Percentiles rank a stretch among this genome's conserved stretches.
Evolutionary conservation across 2,888 invertebrate genomes (phyloP).

Genomic region (Camponotus fellah): DNA sequence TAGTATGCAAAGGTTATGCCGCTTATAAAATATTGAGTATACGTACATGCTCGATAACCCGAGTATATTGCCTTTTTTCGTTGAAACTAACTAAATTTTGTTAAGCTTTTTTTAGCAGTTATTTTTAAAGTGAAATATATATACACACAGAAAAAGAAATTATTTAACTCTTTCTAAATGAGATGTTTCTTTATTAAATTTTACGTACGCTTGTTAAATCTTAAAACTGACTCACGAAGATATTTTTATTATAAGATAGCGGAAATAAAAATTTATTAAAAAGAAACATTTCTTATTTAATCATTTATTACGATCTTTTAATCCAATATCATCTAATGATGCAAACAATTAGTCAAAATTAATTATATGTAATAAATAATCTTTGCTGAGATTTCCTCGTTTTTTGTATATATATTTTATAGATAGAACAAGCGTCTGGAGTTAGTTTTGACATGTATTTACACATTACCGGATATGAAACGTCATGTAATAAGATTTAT

Average conservation of each 20-base stretch:
- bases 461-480: constrained; percentile 2
- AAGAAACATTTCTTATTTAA: not conserved
- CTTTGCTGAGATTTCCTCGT: not conserved
- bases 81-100: not conserved
- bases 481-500: constrained; percentile 3
- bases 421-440: not conserved
- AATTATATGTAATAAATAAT: no score
- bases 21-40: constrained; percentile 46
- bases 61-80: constrained; percentile 9
- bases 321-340: not conserved
- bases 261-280: not conserved
- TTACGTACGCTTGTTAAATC: constrained; percentile 10
- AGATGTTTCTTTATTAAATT: not conserved
- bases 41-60: constrained; percentile 31
- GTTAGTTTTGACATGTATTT: not conserved
- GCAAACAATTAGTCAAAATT: not conserved
- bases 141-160: no score
- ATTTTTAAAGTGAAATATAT: constrained; percentile 7
- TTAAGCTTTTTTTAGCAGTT: not conserved
- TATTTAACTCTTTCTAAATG: not conserved
- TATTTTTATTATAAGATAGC: not conserved
- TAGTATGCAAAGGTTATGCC: constrained; percentile 8
- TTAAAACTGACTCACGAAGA: not conserved
- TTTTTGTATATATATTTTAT: not conserved
- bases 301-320: not conserved